A percentile compares a stretch with the other conserved stretches of the same genome.
These are phyloP conservation scores for Drosophila ficusphila DNA, from an alignment of 1,140 invertebrate genomes.

Conservation along the genomic window DNA sequence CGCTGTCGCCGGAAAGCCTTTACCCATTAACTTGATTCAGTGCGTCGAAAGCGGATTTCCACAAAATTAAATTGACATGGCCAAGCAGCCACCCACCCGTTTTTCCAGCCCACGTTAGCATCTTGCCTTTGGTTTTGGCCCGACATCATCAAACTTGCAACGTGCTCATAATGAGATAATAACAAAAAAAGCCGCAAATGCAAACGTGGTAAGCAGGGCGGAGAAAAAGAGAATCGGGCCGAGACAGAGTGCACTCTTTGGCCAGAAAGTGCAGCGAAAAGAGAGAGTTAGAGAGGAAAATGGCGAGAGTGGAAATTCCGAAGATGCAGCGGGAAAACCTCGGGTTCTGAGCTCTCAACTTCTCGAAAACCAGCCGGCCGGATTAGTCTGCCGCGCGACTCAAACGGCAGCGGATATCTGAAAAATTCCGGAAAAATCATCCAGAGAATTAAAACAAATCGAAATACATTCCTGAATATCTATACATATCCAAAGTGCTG, in stretches of 20 bases:
- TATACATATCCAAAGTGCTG: constrained; percentile 18
- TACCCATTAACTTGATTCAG: constrained; percentile 41
- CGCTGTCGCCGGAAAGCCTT: constrained; percentile 17
- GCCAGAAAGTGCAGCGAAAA: constrained; percentile 54
- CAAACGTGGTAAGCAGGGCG: constrained; percentile 40
- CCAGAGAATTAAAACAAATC: constrained; percentile 9
- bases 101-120: constrained; percentile 13
- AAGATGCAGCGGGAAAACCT: constrained; percentile 46
- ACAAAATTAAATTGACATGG: constrained; percentile 42
- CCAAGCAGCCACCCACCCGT: constrained; percentile 3
- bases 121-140: neutral
- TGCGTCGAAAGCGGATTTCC: constrained; percentile 44
- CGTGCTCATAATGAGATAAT: constrained; percentile 70
- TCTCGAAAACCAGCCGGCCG: constrained; percentile 50
- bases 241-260: constrained; percentile 15
- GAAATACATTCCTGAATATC: constrained; percentile 38
- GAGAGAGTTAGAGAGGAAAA: constrained; percentile 16
- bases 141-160: constrained; percentile 37
- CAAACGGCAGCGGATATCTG: constrained; percentile 49
- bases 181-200: constrained; percentile 57
- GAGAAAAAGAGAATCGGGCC: neutral
- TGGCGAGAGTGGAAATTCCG: constrained; percentile 13
- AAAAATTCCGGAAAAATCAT: constrained; percentile 9
- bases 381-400: constrained; percentile 75
- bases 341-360: constrained; percentile 34